Percentiles rank a stretch among this genome's conserved stretches.
Evolutionary conservation across 2,113 vertebrate genomes (phyloP).

Genomic region (Paedocypris sp.): DNA sequence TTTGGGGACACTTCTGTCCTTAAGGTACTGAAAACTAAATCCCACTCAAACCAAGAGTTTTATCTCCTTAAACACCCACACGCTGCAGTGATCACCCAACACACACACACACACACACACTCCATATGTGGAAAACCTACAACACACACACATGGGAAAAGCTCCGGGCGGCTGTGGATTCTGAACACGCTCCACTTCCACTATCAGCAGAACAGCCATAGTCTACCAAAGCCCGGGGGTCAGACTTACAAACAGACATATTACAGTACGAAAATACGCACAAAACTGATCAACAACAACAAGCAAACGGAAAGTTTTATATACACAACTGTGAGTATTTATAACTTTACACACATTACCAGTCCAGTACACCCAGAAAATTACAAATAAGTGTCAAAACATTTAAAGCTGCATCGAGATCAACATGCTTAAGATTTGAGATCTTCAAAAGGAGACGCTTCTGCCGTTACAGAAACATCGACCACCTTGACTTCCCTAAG

Average conservation of each 20-base stretch:
- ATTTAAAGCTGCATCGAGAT: no score
- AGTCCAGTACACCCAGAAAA: no score
- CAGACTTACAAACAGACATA: neutral
- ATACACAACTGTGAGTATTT: no score
- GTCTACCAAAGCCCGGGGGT: neutral
- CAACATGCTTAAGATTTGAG: no score
- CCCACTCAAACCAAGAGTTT: neutral
- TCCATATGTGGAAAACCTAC: neutral
- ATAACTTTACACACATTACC: no score
- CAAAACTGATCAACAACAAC: neutral
- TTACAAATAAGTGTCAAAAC: no score
- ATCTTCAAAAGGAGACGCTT: no score
- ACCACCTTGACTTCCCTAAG: no score
- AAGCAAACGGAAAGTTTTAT: no score
- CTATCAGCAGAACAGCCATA: neutral
- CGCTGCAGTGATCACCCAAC: neutral
- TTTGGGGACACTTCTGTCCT: neutral
- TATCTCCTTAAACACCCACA: neutral
- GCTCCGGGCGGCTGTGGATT: neutral
- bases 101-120: neutral
- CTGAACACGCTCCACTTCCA: constrained; percentile 12
- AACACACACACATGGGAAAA: neutral
- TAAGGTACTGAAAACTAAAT: neutral
- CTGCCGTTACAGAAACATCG: no score
- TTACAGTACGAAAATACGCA: neutral